These are phyloP conservation scores for Lepidotrigona ventralis DNA, from an alignment of 1,140 invertebrate species.

Conservation along the genomic window DNA sequence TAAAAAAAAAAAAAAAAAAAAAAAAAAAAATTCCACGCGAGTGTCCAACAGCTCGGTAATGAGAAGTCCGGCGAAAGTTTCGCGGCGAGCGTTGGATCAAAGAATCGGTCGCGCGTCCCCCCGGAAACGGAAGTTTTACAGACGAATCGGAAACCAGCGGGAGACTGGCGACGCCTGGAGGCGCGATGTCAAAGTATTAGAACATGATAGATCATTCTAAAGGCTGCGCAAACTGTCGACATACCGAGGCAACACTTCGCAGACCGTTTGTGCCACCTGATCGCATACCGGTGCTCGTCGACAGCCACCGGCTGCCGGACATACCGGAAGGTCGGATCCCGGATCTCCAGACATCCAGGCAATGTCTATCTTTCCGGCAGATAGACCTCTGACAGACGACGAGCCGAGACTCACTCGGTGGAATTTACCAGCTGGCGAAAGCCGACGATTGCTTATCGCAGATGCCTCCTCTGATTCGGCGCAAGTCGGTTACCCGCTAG, in stretches of 20 bases:
- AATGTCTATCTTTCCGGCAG: constrained; percentile 64
- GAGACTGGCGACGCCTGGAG: too few species aligned
- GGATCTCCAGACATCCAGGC: constrained; percentile 62
- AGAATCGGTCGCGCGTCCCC: neutral
- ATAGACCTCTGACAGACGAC: constrained; percentile 55
- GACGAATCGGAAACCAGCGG: neutral
- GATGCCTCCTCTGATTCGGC: neutral
- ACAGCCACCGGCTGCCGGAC: constrained; percentile 57
- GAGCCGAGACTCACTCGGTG: constrained; percentile 47
- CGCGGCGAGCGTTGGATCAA: too few species aligned
- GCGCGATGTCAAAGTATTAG: neutral
- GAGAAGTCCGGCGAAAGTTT: too few species aligned
- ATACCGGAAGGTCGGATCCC: constrained; percentile 60
- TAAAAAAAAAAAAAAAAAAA: neutral
- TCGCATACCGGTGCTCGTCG: constrained; percentile 63
- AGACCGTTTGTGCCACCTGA: constrained; percentile 67
- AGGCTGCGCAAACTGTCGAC: constrained; percentile 62
- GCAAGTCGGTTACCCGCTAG: too few species aligned
- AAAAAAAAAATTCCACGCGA: too few species aligned
- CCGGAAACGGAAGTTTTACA: neutral
- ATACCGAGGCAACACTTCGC: constrained; percentile 69
- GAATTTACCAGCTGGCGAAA: constrained; percentile 27
- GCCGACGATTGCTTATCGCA: neutral
- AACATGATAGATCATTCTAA: constrained; percentile 46
- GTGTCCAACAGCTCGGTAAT: too few species aligned